Conservation (phyloP, 1,140 invertebrate species). For the Drosophila watanabei region DNA sequence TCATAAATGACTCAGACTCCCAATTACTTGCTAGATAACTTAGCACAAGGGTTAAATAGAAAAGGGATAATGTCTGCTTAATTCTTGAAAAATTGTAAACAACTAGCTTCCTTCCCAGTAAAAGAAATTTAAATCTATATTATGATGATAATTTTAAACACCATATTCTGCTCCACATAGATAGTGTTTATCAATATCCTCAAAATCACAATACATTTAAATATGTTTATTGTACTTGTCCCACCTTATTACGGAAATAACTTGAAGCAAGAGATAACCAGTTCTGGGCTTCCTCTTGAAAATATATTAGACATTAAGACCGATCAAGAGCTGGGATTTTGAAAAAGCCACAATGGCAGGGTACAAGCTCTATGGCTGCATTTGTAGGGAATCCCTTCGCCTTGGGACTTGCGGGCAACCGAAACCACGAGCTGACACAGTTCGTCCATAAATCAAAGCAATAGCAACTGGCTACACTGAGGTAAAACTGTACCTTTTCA, state of each 20-base stretch:
- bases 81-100: not conserved
- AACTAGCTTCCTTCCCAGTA: not conserved
- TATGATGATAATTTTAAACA: not conserved
- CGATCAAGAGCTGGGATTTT: slow-evolving; percentile 9
- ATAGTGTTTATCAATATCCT: not conserved
- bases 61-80: not conserved
- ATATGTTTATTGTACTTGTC: not conserved
- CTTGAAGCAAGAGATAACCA: not conserved
- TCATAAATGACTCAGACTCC: slow-evolving; percentile 17
- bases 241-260: not conserved
- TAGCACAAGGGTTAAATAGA: not conserved
- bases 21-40: not conserved
- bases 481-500: slow-evolving; percentile 6
- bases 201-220: not conserved
- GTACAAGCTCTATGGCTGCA: not conserved
- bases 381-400: slow-evolving; percentile 26
- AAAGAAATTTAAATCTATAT: not conserved
- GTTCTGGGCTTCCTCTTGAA: not conserved
- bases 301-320: not conserved
- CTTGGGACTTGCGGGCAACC: not conserved
- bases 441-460: not conserved
- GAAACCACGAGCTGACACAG: slow-evolving; percentile 23
- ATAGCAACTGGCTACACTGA: slow-evolving; percentile 1
- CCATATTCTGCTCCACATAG: not conserved
- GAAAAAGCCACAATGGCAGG: slow-evolving; percentile 10